These are phyloP conservation scores for Halcyon senegalensis DNA, from an alignment of 2,113 vertebrate species.

Conservation along the genomic window DNA sequence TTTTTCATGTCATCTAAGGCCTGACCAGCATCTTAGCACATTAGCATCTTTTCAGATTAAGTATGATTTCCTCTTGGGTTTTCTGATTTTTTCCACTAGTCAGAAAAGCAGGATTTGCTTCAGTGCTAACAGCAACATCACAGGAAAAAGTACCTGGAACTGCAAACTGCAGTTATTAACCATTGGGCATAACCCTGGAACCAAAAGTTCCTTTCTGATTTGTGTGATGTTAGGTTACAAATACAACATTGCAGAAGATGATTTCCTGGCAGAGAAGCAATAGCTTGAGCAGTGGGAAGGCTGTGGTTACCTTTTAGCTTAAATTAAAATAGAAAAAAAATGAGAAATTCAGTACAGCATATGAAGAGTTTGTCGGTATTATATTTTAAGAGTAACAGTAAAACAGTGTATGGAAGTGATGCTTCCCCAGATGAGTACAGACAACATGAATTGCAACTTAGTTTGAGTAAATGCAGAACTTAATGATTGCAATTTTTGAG, in stretches of 20 bases:
- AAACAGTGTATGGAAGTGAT: background rate
- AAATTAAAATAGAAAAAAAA: slow-evolving; percentile 45
- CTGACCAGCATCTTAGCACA: background rate
- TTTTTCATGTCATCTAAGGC: slow-evolving; percentile 30
- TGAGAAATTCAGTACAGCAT: slow-evolving; percentile 3
- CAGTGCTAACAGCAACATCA: background rate
- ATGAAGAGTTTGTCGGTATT: slow-evolving; percentile 26
- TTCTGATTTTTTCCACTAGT: background rate
- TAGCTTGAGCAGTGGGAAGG: background rate
- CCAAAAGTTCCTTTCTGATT: slow-evolving; percentile 38
- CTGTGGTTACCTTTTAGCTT: slow-evolving; percentile 16
- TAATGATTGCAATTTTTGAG: slow-evolving; percentile 26
- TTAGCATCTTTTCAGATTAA: background rate
- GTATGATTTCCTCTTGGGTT: background rate
- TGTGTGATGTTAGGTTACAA: background rate
- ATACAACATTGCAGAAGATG: slow-evolving; percentile 37
- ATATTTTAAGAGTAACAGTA: background rate
- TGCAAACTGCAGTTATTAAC: slow-evolving; percentile 38
- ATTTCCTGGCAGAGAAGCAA: slow-evolving; percentile 19
- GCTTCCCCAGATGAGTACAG: background rate
- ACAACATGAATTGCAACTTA: background rate
- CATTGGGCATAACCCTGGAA: slow-evolving; percentile 34
- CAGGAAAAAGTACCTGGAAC: slow-evolving; percentile 31
- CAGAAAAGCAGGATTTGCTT: slow-evolving; percentile 12
- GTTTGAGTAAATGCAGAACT: background rate